Evolutionary conservation across 2,113 vertebrate species (phyloP).

Genomic region (Echinops telfairi): DNA sequence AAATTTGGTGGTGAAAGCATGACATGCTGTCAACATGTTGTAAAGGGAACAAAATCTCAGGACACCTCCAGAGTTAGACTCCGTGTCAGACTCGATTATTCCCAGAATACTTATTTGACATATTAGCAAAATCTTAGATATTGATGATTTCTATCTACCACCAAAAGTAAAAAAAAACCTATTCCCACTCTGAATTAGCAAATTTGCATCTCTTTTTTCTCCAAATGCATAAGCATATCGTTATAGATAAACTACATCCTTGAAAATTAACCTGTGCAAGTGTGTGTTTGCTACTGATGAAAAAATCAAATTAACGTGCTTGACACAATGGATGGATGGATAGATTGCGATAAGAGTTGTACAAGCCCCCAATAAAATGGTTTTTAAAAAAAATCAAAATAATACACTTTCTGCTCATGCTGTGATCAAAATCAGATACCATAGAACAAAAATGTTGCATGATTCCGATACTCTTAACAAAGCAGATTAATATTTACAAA

Average conservation of each 20-base stretch:
- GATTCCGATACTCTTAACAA: neutral
- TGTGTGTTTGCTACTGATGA: neutral
- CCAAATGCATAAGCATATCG: neutral
- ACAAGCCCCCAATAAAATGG: too few relatives aligned
- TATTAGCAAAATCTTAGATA: neutral
- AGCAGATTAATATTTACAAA: conserved; percentile 31
- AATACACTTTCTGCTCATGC: neutral
- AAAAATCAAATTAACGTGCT: too few relatives aligned
- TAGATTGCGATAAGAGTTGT: too few relatives aligned
- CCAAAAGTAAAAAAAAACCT: neutral
- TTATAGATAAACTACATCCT: conserved; percentile 19
- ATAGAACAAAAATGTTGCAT: neutral
- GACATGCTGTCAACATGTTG: conserved; percentile 40
- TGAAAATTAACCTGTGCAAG: conserved; percentile 3
- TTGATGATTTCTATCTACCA: neutral
- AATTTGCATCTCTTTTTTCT: neutral
- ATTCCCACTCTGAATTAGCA: neutral
- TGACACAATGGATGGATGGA: too few relatives aligned
- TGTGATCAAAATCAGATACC: conserved; percentile 36
- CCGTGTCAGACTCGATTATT: neutral
- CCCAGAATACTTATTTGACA: neutral
- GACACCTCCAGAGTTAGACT: neutral
- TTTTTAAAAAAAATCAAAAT: neutral
- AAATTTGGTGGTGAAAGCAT: conserved; percentile 21
- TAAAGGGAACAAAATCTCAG: conserved; percentile 31